Conservation (phyloP, 2,797 vertebrate species). For the Sebastes minor region DNA sequence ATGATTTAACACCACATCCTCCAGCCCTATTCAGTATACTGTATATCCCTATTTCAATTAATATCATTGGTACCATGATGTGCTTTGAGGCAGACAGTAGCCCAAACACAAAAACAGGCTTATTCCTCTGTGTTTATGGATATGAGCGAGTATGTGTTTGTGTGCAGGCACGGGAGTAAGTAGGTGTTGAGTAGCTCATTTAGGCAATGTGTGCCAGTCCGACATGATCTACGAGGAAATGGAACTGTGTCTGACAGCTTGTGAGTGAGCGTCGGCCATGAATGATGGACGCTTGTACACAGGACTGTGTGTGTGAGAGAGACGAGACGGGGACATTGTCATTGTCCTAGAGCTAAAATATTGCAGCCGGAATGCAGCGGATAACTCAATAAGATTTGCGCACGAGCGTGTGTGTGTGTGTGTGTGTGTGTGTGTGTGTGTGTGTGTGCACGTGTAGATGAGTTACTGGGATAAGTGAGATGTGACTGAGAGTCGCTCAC, state of each 20-base stretch:
- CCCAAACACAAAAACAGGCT: background rate
- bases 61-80: background rate
- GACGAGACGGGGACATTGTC: constrained; percentile 1
- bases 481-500: constrained; percentile 24
- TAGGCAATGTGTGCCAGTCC: constrained; percentile 44
- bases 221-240: constrained; percentile 59
- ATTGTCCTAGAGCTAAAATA: constrained; percentile 37
- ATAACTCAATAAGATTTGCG: constrained; percentile 23
- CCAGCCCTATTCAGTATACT: too few relatives aligned
- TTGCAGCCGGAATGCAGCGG: constrained; percentile 4
- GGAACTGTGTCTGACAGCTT: constrained; percentile 56
- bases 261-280: constrained; percentile 45
- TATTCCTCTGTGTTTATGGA: constrained; percentile 6
- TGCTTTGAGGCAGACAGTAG: background rate
- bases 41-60: too few relatives aligned
- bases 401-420: background rate
- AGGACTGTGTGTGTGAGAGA: background rate
- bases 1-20: background rate
- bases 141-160: constrained; percentile 2
- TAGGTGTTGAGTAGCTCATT: constrained; percentile 60
- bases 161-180: constrained; percentile 25
- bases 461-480: constrained; percentile 30
- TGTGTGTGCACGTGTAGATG: background rate
- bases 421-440: background rate
- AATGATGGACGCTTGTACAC: constrained; percentile 52